Conservation (phyloP, 2,888 invertebrate species). For the Nematopogon swammerdamellus region DNA sequence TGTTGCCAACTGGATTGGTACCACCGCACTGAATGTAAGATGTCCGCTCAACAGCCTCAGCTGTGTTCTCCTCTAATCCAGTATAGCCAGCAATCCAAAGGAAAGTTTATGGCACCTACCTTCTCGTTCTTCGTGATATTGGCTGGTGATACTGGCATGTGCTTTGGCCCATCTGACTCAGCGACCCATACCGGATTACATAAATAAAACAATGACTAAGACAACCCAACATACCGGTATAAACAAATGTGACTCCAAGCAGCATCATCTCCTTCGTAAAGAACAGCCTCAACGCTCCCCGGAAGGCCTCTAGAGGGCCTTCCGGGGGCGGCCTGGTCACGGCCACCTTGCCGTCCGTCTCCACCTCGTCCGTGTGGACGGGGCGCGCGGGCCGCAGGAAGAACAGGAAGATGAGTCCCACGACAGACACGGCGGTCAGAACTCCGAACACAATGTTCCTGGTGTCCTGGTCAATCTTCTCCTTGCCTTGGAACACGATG, state of each 20-base stretch:
- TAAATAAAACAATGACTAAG: too few species aligned
- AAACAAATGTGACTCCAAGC: constrained; percentile 82
- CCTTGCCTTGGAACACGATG: constrained; percentile 81
- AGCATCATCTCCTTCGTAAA: constrained; percentile 81
- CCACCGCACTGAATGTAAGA: too few species aligned
- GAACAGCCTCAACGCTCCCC: constrained; percentile 73
- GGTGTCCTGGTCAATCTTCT: constrained; percentile 66
- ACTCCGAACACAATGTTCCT: constrained; percentile 79
- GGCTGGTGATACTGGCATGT: too few species aligned
- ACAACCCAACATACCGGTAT: constrained; percentile 71
- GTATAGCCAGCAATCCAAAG: too few species aligned
- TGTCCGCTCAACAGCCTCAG: too few species aligned
- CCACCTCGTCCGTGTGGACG: constrained; percentile 22
- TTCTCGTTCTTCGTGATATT: too few species aligned
- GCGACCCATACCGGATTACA: too few species aligned
- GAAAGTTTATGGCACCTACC: too few species aligned
- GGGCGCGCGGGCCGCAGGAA: constrained; percentile 58
- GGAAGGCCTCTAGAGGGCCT: constrained; percentile 67
- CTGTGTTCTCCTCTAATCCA: too few species aligned
- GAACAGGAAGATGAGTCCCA: constrained; percentile 68
- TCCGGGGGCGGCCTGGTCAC: constrained; percentile 35
- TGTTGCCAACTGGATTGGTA: too few species aligned
- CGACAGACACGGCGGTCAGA: constrained; percentile 66
- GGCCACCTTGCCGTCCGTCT: constrained; percentile 46
- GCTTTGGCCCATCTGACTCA: too few species aligned